Evolutionary conservation across 1,140 invertebrate genomes (phyloP), one percentile per base, ranked within the genome.

Genomic region (Trissolcus basalis): DNA sequence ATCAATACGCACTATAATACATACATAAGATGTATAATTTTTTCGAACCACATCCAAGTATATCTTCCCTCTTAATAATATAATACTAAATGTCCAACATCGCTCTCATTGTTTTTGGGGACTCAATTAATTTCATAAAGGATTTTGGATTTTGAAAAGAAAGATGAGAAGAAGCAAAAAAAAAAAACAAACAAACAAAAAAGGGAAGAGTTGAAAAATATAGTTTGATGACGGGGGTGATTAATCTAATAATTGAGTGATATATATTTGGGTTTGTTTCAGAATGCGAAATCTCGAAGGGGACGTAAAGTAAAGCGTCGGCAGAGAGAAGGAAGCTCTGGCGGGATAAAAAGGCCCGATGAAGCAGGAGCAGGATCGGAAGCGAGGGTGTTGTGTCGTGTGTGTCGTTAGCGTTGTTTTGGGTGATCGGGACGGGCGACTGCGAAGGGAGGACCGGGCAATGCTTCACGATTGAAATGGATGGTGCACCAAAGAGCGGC

Each of bases 381-480:
- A 67, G 55, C 54, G 65, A 78, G 68, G 73, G 68, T 77, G 73
- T 74, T 76, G 71, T 76, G 63, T 76, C 73, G 65, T 69, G 69
- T 69, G 69, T 71, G 74, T 77, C 65, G 74, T 58, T 70, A 51
- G 61, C 65, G 73, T 65, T 70, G 58, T 72, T 76, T 79, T 65
- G 53, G 63, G 67, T 77, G 69, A 81, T 53, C 41, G 65, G 56
- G 67, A 9, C 67, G 51, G 51, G 27, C 56, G 51, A 43, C 45
- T n/a, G 27, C 35, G 58, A 33, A 47, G 54, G 60, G 72, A 67
- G 76, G 51, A 73, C 43, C 68, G 44, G 77, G 71, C 48, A 70
- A 79, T 81, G 77, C 67, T 84, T 81, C 78, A 81, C 80, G 79
- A 81, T 83, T 87, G 86, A 87, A 86, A 87, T 87, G 86, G 86